These are phyloP conservation scores for Pangasius mekongensis DNA, from an alignment of 2,797 vertebrate species.

Conservation along the genomic window DNA sequence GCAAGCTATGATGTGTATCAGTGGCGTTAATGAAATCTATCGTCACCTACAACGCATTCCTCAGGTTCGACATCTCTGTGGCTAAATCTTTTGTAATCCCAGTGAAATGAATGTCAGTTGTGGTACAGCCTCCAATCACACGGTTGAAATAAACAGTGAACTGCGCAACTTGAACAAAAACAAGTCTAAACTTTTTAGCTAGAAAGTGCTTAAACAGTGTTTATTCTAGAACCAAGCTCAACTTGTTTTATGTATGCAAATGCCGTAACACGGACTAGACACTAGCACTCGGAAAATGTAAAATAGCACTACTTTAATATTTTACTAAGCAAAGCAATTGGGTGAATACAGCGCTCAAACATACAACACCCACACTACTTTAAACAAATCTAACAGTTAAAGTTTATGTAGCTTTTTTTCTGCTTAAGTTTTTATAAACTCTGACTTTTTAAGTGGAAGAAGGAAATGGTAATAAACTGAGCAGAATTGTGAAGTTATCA, in stretches of 20 bases:
- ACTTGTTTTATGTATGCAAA: slow-evolving; percentile 17
- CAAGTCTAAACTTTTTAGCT: background rate
- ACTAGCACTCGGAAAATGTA: background rate
- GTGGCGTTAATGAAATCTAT: slow-evolving; percentile 12
- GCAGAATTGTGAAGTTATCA: slow-evolving; percentile 12
- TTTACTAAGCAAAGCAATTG: slow-evolving; percentile 17
- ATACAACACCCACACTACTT: background rate
- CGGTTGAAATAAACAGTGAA: background rate
- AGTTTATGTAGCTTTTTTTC: background rate
- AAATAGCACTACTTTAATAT: background rate
- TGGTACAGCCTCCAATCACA: background rate
- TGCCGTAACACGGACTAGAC: background rate
- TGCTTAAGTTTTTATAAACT: too few species aligned
- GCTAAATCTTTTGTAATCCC: slow-evolving; percentile 17
- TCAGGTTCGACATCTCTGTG: slow-evolving; percentile 4
- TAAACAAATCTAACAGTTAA: slow-evolving; percentile 15
- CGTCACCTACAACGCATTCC: slow-evolving; percentile 8
- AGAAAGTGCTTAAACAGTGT: background rate
- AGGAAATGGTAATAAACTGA: background rate
- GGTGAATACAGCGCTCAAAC: background rate
- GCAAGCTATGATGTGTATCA: background rate
- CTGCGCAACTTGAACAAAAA: background rate
- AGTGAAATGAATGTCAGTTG: background rate
- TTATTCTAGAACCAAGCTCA: background rate
- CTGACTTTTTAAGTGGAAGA: background rate